These are phyloP conservation scores for Gari tellinella DNA, from an alignment of 2,888 invertebrate genomes.

Conservation along the genomic window DNA sequence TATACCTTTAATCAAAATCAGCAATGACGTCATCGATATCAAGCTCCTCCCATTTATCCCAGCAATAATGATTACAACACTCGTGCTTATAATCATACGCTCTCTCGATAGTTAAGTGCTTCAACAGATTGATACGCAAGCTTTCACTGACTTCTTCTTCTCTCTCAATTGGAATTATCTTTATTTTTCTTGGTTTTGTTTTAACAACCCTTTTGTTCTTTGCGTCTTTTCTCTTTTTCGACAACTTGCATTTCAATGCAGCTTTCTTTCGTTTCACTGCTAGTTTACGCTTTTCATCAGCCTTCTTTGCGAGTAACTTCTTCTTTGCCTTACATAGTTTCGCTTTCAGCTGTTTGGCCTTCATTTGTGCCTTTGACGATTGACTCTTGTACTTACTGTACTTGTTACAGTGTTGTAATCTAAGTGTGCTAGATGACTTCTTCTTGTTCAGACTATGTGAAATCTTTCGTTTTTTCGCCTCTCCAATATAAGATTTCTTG, in stretches of 20 bases:
- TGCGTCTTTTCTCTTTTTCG: constrained; percentile 14
- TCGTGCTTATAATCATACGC: constrained; percentile 14
- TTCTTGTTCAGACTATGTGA: too few relatives aligned
- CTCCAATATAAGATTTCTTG: too few relatives aligned
- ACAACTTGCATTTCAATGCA: constrained; percentile 15
- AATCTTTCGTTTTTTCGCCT: too few relatives aligned
- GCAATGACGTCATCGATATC: constrained; percentile 37
- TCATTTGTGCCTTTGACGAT: too few relatives aligned
- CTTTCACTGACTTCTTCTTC: constrained; percentile 22
- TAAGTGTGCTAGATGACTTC: too few relatives aligned
- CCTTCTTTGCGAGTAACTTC: constrained; percentile 9
- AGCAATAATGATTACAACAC: constrained; percentile 34
- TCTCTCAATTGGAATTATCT: constrained; percentile 29
- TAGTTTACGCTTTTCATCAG: background rate
- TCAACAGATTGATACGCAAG: constrained; percentile 24
- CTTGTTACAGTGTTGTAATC: too few relatives aligned
- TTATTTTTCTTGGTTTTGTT: constrained; percentile 18
- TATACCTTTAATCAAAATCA: constrained; percentile 37
- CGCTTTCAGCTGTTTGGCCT: too few relatives aligned
- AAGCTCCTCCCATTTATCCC: constrained; percentile 42
- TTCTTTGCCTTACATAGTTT: background rate
- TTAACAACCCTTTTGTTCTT: background rate
- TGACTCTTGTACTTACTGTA: too few relatives aligned
- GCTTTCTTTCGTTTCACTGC: constrained; percentile 11
- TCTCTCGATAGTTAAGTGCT: constrained; percentile 23